A percentile compares a stretch with the other conserved stretches of the same genome.
Evolutionary conservation across 1,140 invertebrate genomes (phyloP).

Genomic region (Tribolium madens): DNA sequence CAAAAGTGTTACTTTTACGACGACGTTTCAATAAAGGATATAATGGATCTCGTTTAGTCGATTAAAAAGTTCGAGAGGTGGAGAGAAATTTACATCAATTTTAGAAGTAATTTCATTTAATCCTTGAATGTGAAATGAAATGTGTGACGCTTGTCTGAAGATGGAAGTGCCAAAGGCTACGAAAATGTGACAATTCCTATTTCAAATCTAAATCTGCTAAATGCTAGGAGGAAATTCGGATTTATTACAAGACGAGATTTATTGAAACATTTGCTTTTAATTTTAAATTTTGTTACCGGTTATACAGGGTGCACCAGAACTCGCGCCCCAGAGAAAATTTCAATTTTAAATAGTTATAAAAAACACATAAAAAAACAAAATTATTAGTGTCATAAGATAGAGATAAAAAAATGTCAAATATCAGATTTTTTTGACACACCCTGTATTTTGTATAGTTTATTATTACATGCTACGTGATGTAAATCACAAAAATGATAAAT

Average conservation of each 20-base stretch:
- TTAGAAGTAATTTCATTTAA: background rate
- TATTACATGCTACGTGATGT: background rate
- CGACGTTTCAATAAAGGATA: background rate
- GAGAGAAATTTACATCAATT: background rate
- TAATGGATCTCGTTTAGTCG: background rate
- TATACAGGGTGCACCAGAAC: too few species aligned
- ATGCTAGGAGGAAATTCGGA: background rate
- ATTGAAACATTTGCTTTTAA: background rate
- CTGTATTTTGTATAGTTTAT: too few species aligned
- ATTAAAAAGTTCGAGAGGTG: too few species aligned
- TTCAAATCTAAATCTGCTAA: background rate
- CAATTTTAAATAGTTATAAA: too few species aligned
- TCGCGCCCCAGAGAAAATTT: too few species aligned
- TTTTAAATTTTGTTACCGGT: too few species aligned
- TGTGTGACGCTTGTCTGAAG: too few species aligned
- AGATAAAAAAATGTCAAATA: too few species aligned
- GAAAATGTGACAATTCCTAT: background rate
- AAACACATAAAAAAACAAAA: too few species aligned
- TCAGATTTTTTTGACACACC: too few species aligned
- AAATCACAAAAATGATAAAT: background rate
- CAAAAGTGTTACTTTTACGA: slow-evolving; percentile 17
- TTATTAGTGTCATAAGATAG: too few species aligned
- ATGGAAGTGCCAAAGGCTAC: background rate
- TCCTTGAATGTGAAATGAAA: background rate
- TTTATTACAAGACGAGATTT: background rate